phyloP scores from a whole-genome alignment of 53 echinoderm and acorn worm genomes.

The Antedon mediterranea region DNA sequence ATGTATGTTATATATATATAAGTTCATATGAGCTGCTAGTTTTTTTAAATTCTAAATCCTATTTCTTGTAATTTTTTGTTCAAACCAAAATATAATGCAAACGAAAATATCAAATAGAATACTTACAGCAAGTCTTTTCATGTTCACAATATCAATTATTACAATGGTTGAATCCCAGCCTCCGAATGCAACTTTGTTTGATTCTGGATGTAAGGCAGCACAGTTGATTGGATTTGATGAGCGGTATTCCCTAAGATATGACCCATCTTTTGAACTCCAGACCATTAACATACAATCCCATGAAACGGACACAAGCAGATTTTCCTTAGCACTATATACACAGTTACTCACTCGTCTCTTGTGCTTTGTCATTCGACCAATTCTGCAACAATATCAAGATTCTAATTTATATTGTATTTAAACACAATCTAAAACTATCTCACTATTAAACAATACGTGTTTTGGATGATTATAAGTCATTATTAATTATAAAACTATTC shows the following conservation, averaged over 20 bases:
- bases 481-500: too few relatives aligned
- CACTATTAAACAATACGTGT: too few relatives aligned
- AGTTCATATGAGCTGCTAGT: too few relatives aligned
- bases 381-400: conserved; percentile 16
- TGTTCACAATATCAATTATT: conserved; percentile 73
- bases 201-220: conserved; percentile 85
- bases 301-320: conserved; percentile 57
- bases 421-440: too few relatives aligned
- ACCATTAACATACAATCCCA: conserved; percentile 76
- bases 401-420: too few relatives aligned
- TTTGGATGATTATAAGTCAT: too few relatives aligned
- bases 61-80: too few relatives aligned
- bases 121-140: conserved; percentile 88
- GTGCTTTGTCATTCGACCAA: conserved; percentile 63
- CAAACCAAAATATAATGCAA: too few relatives aligned
- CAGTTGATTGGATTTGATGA: conserved; percentile 55
- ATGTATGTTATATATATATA: too few relatives aligned
- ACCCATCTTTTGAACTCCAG: conserved; percentile 54
- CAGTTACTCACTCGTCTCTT: conserved; percentile 61
- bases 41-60: too few relatives aligned
- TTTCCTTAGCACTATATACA: conserved; percentile 35
- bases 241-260: background rate
- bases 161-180: conserved; percentile 88
- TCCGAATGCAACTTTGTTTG: conserved; percentile 58
- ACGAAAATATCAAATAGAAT: too few relatives aligned